phyloP scores from a whole-genome alignment of 2,797 vertebrate genomes.

The Cyclopterus lumpus region DNA sequence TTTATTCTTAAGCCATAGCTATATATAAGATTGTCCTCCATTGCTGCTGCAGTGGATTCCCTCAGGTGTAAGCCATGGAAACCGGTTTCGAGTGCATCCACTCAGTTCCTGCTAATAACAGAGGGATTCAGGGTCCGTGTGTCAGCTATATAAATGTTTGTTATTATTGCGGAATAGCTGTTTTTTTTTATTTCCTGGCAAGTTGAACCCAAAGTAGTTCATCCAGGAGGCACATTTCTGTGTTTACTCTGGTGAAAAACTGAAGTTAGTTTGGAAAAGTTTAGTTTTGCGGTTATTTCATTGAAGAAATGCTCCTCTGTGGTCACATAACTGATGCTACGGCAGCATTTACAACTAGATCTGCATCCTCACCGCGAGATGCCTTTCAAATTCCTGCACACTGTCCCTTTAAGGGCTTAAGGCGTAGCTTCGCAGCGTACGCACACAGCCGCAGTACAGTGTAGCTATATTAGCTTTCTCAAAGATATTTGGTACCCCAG shows the following conservation, averaged over 20 bases:
- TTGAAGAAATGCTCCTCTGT: neutral
- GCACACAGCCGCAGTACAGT: neutral
- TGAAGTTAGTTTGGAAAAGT: neutral
- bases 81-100: neutral
- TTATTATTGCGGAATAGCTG: neutral
- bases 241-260: neutral
- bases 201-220: neutral
- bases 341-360: neutral
- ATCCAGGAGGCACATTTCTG: neutral
- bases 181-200: neutral
- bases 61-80: neutral
- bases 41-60: constrained; percentile 3
- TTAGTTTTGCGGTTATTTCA: neutral
- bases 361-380: neutral
- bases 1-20: neutral
- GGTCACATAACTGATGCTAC: neutral
- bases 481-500: neutral
- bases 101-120: neutral
- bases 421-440: neutral
- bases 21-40: constrained; percentile 7
- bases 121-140: neutral
- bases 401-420: neutral
- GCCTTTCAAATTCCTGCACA: neutral
- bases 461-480: neutral
- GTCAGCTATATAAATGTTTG: constrained; percentile 12